Evolutionary conservation across 1,140 invertebrate species (phyloP), one percentile per base, ranked within the genome.

Genomic region (Zaprionus ghesquierei): DNA sequence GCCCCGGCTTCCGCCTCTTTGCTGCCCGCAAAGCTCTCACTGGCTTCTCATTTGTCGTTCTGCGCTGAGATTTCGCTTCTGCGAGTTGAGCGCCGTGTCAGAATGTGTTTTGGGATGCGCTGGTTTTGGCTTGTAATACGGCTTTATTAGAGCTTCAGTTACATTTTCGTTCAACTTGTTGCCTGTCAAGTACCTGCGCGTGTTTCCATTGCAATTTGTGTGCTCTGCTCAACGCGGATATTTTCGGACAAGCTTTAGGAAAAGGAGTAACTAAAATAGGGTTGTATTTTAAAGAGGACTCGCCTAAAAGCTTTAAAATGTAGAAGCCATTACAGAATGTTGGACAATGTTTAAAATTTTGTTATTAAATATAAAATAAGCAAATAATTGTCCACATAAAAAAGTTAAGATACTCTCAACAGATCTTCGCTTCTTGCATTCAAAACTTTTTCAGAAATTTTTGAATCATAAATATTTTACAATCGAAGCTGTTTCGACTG

Each of bases 81-180:
- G 53, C 9, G 38, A 13, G n/a, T 33, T 49, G 44, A 12, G n/a
- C 22, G 29, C 18, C 38, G 15, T 29, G 9, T 18, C 58, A 56
- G 31, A 33, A 66, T 22, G 54, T 75, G 72, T 38, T 29, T 20
- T n/a, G 44, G 38, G 31, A 56, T 44, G 44, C 27, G 25, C 15
- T 51, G 58, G 3, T 44, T 12, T 41, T 54, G 60, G 55, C 41
- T 56, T 50, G 44, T 63, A 62, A 60, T 59, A 86, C 18, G 75
- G 31, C 69, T 69, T 85, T 78, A 81, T 73, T 64, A 62, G 74
- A 69, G 50, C 41, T 44, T 56, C 25, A 62, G 35, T 76, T 62
- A 59, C 54, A 22, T 46, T 79, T 73, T 33, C 51, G 13, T 44
- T 18, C 27, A 15, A 35, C 18, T 71, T 69, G 61, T 56, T 53